Evolutionary conservation across 23 tunicate genomes (phyloP), one percentile per base, ranked within the genome.

Genomic region (Oikopleura vanhoeffeni): DNA sequence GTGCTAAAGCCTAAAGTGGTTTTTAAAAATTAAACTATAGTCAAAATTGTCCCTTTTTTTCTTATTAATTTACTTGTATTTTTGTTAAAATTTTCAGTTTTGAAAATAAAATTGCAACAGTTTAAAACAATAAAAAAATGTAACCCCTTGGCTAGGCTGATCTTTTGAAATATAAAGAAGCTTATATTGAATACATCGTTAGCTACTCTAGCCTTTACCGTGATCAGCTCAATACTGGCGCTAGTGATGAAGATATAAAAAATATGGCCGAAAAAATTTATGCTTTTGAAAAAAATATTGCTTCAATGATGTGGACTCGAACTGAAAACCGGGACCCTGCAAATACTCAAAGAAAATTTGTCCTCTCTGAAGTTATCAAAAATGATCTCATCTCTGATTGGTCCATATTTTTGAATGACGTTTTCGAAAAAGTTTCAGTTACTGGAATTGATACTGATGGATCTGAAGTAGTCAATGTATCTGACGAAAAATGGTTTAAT

Each of bases 271-370:
- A 28, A 4, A 71, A 71, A 71, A 71, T 71, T 71, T 71, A 71
- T 38, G 35, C 27, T 2, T 71, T 71, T 38, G 79, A 71, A 32
- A 13, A 3, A 2, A 71, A 71, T 38, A 71, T 71, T 30, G 79
- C 79, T 38, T 18, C 27, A 71, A 18, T 18, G 36, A 71, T 71
- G 79, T 71, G 79, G 79, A 71, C 34, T 38, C 79, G 34, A 4
- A 71, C 79, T 38, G 79, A 71, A 30, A 30, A 30, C 34, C 79
- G 79, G 3, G 79, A 71, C 38, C 79, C 79, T 2, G 79, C 79
- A 71, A 71, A 71, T 32, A 13, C 27, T 71, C 79, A 71, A 30
- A 33, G 79, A 28, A 71, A 71, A 38, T 2, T 2, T 13, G 38
- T 24, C 34, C 36, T 71, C 32, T 33, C 36, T 38, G 79, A 71